phyloP scores from a whole-genome alignment of 53 echinoderm and acorn worm species.

The Luidia sarsii region DNA sequence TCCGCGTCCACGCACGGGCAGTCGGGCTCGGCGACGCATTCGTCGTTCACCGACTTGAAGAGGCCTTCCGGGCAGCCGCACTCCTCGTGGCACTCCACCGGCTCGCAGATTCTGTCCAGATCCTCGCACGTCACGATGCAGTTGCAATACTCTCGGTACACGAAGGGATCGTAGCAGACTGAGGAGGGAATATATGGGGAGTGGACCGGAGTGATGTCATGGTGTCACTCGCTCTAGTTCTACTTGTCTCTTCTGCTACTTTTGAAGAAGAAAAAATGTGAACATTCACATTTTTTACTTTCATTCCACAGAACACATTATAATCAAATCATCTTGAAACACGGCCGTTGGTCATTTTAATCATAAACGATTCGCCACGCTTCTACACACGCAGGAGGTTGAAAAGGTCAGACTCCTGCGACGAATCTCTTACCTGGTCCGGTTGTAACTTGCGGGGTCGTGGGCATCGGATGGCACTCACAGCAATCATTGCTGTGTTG shows the following conservation, averaged over 20 bases:
- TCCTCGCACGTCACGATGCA: conserved; percentile 17
- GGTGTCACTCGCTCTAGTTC: background rate
- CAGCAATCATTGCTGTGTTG: conserved; percentile 2
- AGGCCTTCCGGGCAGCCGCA: conserved; percentile 38
- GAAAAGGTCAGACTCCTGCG: too few relatives aligned
- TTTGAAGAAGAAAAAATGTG: background rate
- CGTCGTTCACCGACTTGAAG: background rate
- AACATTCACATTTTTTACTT: background rate
- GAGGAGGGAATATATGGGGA: background rate
- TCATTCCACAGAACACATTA: background rate
- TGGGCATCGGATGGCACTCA: conserved; percentile 28
- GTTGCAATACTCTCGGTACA: conserved; percentile 31
- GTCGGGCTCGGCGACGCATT: conserved; percentile 21
- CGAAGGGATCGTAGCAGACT: conserved; percentile 23
- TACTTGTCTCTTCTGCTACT: background rate
- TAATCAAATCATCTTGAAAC: background rate
- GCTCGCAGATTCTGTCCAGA: background rate
- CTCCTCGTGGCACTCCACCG: background rate
- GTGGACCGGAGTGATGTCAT: background rate
- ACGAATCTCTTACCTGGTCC: conserved; percentile 30
- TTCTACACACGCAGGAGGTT: too few relatives aligned
- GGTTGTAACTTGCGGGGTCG: background rate
- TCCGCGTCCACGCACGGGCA: conserved; percentile 27
- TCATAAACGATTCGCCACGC: too few relatives aligned
- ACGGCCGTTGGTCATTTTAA: too few relatives aligned